Evolutionary conservation across 2,113 vertebrate species (phyloP), one percentile per base, ranked within the genome.

Genomic region (Osmerus mordax): DNA sequence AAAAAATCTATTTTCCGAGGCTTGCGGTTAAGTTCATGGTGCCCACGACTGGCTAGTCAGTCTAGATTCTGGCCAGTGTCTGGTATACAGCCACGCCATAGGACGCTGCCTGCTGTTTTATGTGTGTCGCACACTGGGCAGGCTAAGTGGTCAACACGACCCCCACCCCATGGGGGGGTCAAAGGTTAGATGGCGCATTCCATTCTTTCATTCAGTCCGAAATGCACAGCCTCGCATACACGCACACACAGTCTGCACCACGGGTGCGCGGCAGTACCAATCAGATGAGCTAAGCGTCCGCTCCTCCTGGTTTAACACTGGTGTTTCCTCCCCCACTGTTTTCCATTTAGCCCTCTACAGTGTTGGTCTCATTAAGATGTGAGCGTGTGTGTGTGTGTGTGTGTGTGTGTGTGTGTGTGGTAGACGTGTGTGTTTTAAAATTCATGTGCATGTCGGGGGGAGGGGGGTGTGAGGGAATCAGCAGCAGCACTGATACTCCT

Each of bases 401-500:
- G 64, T 47, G 55, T 4, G 29, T 15, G 54, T 2, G 16, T 12
- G 18, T 56, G 15, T 36, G 32, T 36, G 32, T 36, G 32, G 12
- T 11, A 53, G 52, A 53, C 9, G 65, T 15, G 64, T 47, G 3
- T 65, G 47, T 66, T 68, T 56, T 76, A 69, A 60, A 12, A 65
- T 36, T 36, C 4, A 7, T 36, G 7, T 36, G 32, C 32, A 36
- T 36, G 32, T 69, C 60, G 65, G 65, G 56, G 15, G 62, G 29
- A 25, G 62, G 67, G 12, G 55, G 53, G 28, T 16, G 36, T 15
- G 5, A 55, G 14, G 41, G 18, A 28, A 28, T 28, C 25, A 28
- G 25, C 25, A 28, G 25, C 23, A 77, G 28, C 23, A 80, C 80
- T 0, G 69, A 77, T 88, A 83, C 89, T 90, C 87, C 88, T 55